Evolutionary conservation across 1,140 invertebrate species (phyloP).

Genomic region (Drosophila virilis): DNA sequence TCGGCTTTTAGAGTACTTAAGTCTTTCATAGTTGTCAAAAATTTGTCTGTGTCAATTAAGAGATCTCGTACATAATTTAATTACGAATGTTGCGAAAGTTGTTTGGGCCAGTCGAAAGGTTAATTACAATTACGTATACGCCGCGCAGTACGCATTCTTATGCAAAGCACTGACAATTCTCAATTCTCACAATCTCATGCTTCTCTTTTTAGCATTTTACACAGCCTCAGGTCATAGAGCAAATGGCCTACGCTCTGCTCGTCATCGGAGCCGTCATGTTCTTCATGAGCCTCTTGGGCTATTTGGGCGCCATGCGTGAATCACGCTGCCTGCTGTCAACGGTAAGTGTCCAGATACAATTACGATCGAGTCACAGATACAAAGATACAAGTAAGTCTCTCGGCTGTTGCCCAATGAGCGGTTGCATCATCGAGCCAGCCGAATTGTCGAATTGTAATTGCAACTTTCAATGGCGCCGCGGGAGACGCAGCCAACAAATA

Average conservation of each 20-base stretch:
- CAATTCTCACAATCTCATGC: conserved; percentile 11
- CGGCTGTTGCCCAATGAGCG: conserved; percentile 15
- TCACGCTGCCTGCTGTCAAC: conserved; percentile 91
- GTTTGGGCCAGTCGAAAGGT: conserved; percentile 57
- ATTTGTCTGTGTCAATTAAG: conserved; percentile 45
- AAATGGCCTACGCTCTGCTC: conserved; percentile 90
- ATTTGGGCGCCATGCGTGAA: conserved; percentile 93
- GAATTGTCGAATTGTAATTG: conserved; percentile 18
- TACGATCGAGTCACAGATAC: conserved; percentile 4
- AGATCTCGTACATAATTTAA: conserved; percentile 59
- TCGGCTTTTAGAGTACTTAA: neutral
- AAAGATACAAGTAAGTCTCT: neutral
- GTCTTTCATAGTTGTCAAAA: conserved; percentile 6
- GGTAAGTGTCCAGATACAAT: conserved; percentile 86
- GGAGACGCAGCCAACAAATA: conserved; percentile 10
- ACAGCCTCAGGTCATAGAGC: conserved; percentile 87
- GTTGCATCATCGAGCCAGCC: conserved; percentile 19
- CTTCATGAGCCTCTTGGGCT: conserved; percentile 93
- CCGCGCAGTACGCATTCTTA: conserved; percentile 28
- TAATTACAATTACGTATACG: conserved; percentile 70
- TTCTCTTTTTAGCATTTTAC: conserved; percentile 85
- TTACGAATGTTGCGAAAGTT: conserved; percentile 50
- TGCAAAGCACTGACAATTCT: neutral
- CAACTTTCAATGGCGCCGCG: conserved; percentile 33
- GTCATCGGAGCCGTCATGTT: conserved; percentile 92